Percentiles rank a stretch among this genome's conserved stretches.
Evolutionary conservation across 2,888 invertebrate genomes (phyloP).

Genomic region (Oligia fasciuncula): DNA sequence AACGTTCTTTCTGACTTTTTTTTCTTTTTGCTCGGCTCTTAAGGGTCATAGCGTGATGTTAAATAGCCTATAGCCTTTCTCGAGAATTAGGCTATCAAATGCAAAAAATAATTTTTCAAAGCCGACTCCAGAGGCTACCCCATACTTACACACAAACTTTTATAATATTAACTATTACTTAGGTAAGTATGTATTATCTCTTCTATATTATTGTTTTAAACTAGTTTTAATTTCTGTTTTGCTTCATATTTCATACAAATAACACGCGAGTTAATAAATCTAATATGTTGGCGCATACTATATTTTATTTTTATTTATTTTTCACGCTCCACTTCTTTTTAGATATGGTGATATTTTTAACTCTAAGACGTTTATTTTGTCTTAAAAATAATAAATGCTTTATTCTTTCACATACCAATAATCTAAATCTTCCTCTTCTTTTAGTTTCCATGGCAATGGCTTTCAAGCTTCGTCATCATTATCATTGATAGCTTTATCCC

Average conservation of each 20-base stretch:
- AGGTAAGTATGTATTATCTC: too few species aligned
- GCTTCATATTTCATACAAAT: conserved; percentile 17
- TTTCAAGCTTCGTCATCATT: not conserved
- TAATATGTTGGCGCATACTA: not conserved
- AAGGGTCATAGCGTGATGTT: too few species aligned
- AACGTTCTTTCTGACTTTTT: too few species aligned
- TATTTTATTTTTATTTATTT: conserved; percentile 8
- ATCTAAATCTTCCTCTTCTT: not conserved
- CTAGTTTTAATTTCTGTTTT: not conserved
- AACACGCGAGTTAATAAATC: conserved; percentile 28
- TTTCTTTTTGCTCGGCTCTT: too few species aligned
- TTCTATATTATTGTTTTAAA: not conserved
- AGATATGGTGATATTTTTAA: not conserved
- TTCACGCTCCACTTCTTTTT: conserved; percentile 3
- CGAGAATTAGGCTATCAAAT: too few species aligned
- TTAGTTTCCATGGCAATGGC: not conserved
- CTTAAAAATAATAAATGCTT: not conserved
- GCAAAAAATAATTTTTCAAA: too few species aligned
- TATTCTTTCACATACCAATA: not conserved
- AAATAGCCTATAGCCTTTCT: too few species aligned
- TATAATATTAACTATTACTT: too few species aligned
- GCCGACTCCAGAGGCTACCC: too few species aligned
- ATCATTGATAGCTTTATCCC: not conserved
- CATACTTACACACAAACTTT: too few species aligned
- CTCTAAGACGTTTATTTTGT: conserved; percentile 13